Evolutionary conservation across 2,113 vertebrate species (phyloP), one percentile per base, ranked within the genome.

Genomic region (Ochotona princeps): DNA sequence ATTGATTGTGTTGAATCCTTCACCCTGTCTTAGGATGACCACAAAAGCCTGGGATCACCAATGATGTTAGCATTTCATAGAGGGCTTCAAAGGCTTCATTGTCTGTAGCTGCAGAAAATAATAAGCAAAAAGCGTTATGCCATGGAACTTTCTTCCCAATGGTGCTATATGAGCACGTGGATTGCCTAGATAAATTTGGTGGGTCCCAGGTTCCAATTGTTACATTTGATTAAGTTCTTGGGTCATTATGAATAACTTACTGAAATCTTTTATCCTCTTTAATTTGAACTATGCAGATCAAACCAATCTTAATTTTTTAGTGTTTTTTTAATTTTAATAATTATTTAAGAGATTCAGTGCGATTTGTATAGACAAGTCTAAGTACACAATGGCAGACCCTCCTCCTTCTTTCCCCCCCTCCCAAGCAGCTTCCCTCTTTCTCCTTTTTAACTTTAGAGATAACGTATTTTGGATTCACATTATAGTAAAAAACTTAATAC

Each of bases 21-120:
- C 32, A 72, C 17, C 87, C 32, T 87, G 4, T 89, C 83, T 88
- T 89, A 79, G 61, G 83, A 63, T 70, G 32, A 81, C 67, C 21
- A 13, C 72, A 81, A 74, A 8, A 23, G 63, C 25, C 57, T 44
- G 3, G 28, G 57, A 61, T 75, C 60, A 60, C 44, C 84, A 83
- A 83, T 23, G 11, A 18, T 21, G 21, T 54, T 54, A 87, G 54
- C 3, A 54, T 57, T 75, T 95, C 65, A 81, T 38, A 65, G 60
- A 28, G 67, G 2, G 69, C 28, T 79, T 75, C 25, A 73, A 92
- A 87, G 72, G 61, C 81, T 25, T 28, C 7, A 92, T 49, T 76
- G 23, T 89, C 25, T 18, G 3, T 30, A 47, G 47, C 30, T 75
- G 82, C 47, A 76, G 35, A 94, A 51, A 83, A 49, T 44, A 66